Base-by-base conservation (phyloP, 37 sponge, comb jelly and placozoan genomes). In the Diacarnus erythraeanus region DNA sequence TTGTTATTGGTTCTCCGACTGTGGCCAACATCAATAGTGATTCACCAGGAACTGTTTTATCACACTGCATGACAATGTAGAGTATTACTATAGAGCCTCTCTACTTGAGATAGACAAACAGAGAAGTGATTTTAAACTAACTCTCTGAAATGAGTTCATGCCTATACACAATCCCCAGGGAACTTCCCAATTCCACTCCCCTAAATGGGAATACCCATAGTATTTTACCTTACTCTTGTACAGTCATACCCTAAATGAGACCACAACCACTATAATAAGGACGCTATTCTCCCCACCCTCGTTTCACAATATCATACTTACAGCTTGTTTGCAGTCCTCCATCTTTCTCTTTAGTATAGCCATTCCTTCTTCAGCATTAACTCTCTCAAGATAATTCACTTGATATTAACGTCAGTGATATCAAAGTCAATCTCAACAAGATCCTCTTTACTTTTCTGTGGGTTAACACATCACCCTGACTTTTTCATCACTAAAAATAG, bases 21-120 rank as follows among this genome's bases (percentile, higher is more conserved):
- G 72, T 72, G 5, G 81, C 81, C n/a, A 25, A 3, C 23, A 39
- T 56, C 42, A 81, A 40, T 15, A 81, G 31, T 22, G 59, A 20
- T 60, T 72, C 81, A 40, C 69, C 12, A 8, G 67, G 38, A 38
- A 15, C 42, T 68, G 4, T 47, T 47, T 47, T 47, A 12, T 6
- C 51, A 47, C 51, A 15, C 51, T 47, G 51, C 12, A 47, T 47
- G 12, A 47, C 12, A n/a, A n/a, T n/a, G n/a, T n/a, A n/a, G n/a
- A n/a, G n/a, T n/a, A n/a, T n/a, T n/a, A n/a, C n/a, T n/a, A n/a
- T n/a, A n/a, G n/a, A n/a, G n/a, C n/a, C n/a, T n/a, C n/a, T n/a
- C n/a, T n/a, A n/a, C n/a, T n/a, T n/a, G n/a, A n/a, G n/a, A n/a
- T n/a, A n/a, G n/a, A n/a, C n/a, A n/a, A n/a, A n/a, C n/a, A n/a